Conservation (phyloP, 2,113 vertebrate species). For the Antigone vipio region DNA sequence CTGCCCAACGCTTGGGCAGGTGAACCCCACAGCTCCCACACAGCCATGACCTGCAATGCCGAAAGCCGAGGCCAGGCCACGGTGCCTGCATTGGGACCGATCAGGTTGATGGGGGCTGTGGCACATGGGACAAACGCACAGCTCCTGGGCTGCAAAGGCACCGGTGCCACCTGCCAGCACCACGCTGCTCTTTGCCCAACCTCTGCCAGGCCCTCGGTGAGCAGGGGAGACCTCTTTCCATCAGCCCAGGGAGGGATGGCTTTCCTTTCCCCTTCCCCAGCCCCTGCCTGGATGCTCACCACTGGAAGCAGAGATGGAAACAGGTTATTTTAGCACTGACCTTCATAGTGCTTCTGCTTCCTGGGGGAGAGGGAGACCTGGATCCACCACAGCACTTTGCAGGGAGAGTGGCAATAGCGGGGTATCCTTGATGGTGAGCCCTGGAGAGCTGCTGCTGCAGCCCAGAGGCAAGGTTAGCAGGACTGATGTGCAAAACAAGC, state of each 20-base stretch:
- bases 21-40: background rate
- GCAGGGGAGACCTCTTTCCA: background rate
- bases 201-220: background rate
- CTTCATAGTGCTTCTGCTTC: background rate
- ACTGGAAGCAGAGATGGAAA: background rate
- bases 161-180: background rate
- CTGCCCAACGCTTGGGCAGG: background rate
- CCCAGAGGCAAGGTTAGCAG: background rate
- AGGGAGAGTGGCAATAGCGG: no score
- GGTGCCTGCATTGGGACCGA: fast-evolving
- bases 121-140: background rate
- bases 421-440: background rate
- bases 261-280: background rate
- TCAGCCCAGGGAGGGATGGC: background rate
- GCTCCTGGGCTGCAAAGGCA: background rate
- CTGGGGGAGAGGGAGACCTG: background rate
- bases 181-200: background rate
- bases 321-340: background rate
- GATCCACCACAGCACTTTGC: background rate
- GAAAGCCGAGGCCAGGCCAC: fast-evolving
- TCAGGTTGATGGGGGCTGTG: background rate
- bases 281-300: background rate
- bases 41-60: fast-evolving
- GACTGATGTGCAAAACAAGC: background rate
- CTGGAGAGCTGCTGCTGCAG: background rate